These are phyloP conservation scores for Rhopalosiphum nymphaeae DNA, from an alignment of 2,888 invertebrate genomes.

Conservation along the genomic window DNA sequence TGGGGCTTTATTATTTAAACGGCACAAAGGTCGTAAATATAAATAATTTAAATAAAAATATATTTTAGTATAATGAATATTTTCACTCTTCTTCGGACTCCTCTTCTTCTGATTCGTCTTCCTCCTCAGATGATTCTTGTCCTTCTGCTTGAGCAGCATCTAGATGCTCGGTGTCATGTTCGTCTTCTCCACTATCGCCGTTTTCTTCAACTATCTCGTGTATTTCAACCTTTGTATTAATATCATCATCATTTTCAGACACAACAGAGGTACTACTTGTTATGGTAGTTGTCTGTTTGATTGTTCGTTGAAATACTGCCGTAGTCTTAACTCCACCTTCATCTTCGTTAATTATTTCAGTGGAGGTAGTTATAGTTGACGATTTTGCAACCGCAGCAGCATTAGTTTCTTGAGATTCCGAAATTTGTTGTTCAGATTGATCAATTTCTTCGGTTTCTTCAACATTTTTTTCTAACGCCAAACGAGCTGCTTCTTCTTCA, in stretches of 20 bases:
- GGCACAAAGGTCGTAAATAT: no score
- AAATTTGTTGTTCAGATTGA: conserved; percentile 15
- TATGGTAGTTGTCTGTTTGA: conserved; percentile 47
- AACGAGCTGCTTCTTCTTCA: conserved; percentile 70
- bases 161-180: conserved; percentile 5
- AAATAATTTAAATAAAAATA: conserved; percentile 37
- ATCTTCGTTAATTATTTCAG: conserved; percentile 50
- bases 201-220: conserved; percentile 40
- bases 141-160: conserved; percentile 30
- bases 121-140: conserved; percentile 38
- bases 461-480: conserved; percentile 69
- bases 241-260: conserved; percentile 31
- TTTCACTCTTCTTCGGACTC: conserved; percentile 26
- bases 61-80: not conserved
- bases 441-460: conserved; percentile 15
- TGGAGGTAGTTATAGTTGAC: not conserved
- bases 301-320: conserved; percentile 44
- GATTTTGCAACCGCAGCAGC: conserved; percentile 13
- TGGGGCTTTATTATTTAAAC: no score
- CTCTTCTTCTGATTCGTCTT: conserved; percentile 44
- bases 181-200: not conserved
- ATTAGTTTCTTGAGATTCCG: not conserved
- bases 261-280: conserved; percentile 21
- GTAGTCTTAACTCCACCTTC: conserved; percentile 35
- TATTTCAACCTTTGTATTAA: conserved; percentile 31